Base-by-base conservation (phyloP, 1,140 invertebrate species). In the Tetramorium alpestre region DNA sequence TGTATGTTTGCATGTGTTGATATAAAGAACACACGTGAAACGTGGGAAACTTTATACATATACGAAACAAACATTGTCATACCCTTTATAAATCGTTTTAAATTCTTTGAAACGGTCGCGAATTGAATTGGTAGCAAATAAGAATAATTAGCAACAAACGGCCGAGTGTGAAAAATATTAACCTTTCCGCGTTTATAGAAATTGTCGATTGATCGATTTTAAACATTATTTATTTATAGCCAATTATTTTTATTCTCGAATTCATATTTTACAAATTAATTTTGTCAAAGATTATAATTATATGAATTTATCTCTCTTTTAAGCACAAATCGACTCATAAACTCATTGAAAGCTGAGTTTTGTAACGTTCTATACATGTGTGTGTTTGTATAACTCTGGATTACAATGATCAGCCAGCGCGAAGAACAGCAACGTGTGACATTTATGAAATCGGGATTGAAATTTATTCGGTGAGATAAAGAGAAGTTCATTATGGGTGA, bases 401-500 rank as follows among this genome's bases (percentile, higher is more conserved):
- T 60, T 84, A 73, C 25, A 28, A 33, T 51, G 16, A 54, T 25
- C 51, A 60, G 25, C 18, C 44, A 10, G 67, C 38, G 6, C 41
- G 51, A 64, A 13, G 69, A 75, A 75, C 41, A 33, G 69, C 54
- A n/a, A 13, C 54, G 44, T 49, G 80, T 73, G 28, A 75, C 80
- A 84, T 84, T 75, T 84, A 75, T 84, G 38, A 75, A 62, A 75
- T 84, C 41, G 18, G 38, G 28, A 75, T 60, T 84, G 73, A 85
- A 78, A 65, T 85, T 85, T 56, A 85, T 85, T 85, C 73, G 60
- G 6, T 10, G 49, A 38, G 70, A 85, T 85, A 85, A 85, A 85
- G 75, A 76, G 73, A 54, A 64, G 38, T 78, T 78, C 33, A 85
- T 85, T 85, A 85, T 47, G 60, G 10, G 5, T 22, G 47, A 16